Evolutionary conservation across 2,113 vertebrate species (phyloP).

Genomic region (Lepus europaeus): DNA sequence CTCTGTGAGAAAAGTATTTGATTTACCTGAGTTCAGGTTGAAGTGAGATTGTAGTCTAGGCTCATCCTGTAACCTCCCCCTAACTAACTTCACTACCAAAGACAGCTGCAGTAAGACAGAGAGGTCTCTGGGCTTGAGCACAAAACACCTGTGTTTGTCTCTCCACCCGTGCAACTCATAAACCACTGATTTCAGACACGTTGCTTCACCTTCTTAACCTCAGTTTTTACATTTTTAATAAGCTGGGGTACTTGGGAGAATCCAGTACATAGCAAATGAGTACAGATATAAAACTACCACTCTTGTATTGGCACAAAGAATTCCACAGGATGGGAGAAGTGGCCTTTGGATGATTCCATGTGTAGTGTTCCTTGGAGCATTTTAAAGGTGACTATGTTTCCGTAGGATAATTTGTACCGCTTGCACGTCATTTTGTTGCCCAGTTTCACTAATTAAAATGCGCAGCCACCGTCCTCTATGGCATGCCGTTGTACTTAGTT

Average conservation of each 20-base stretch:
- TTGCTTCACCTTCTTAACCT: constrained; percentile 18
- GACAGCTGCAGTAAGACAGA: too few relatives aligned
- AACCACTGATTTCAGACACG: neutral
- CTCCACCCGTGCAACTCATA: neutral
- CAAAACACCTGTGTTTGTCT: neutral
- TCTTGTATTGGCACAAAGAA: constrained; percentile 11
- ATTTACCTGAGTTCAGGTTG: constrained; percentile 36
- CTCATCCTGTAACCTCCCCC: neutral
- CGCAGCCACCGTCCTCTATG: constrained; percentile 46
- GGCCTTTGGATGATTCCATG: constrained; percentile 57
- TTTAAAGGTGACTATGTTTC: constrained; percentile 76
- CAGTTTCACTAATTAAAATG: constrained; percentile 75
- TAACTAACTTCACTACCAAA: neutral
- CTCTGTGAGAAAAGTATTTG: constrained; percentile 26
- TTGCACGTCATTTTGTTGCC: constrained; percentile 62
- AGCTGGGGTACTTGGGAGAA: constrained; percentile 32
- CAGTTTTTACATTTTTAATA: constrained; percentile 4
- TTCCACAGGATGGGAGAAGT: neutral
- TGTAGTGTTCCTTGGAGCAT: constrained; percentile 67
- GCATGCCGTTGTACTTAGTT: constrained; percentile 58
- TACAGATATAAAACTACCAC: neutral
- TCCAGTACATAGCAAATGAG: neutral
- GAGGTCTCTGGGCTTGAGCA: neutral
- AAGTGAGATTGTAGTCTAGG: neutral
- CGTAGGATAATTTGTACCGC: constrained; percentile 64